A percentile compares a stretch with the other conserved stretches of the same genome.
Conservation (phyloP, 2,113 vertebrate species). For the Perca fluviatilis region DNA sequence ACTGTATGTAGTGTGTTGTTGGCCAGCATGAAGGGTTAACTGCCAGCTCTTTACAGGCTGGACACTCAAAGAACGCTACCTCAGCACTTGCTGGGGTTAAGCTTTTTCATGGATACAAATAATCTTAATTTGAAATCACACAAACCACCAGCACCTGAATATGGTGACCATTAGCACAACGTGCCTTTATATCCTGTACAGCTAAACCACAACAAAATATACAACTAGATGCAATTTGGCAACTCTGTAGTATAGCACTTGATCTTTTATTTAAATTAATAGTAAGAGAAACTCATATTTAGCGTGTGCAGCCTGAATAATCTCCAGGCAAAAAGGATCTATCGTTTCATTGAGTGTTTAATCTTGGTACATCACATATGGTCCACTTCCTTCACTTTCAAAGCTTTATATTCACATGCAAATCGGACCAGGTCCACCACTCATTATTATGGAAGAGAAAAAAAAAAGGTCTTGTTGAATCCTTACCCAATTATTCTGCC, state of each 20-base stretch:
- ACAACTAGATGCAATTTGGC: not conserved
- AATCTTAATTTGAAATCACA: conserved; percentile 14
- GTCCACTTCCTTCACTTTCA: conserved; percentile 58
- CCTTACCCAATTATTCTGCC: conserved; percentile 5
- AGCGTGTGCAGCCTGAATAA: conserved; percentile 22
- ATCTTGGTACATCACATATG: conserved; percentile 42
- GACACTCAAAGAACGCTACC: not conserved
- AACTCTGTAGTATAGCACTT: not conserved
- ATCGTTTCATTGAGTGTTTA: conserved; percentile 56
- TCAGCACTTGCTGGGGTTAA: not conserved
- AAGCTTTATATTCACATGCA: conserved; percentile 68
- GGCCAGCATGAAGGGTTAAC: not conserved
- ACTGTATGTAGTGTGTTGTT: not conserved
- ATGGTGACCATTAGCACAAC: not conserved
- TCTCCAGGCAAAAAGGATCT: conserved; percentile 24
- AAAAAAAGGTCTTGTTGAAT: conserved; percentile 34
- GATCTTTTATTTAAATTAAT: not conserved
- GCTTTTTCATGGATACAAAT: not conserved
- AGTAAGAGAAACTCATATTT: not conserved
- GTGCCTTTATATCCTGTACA: not conserved
- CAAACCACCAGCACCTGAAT: not conserved
- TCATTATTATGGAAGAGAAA: conserved; percentile 39
- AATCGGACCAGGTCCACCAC: conserved; percentile 51
- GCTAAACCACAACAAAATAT: not conserved
- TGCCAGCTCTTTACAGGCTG: not conserved